Evolutionary conservation across 2,113 vertebrate genomes (phyloP).

Genomic region (Melanotaenia duboulayi): DNA sequence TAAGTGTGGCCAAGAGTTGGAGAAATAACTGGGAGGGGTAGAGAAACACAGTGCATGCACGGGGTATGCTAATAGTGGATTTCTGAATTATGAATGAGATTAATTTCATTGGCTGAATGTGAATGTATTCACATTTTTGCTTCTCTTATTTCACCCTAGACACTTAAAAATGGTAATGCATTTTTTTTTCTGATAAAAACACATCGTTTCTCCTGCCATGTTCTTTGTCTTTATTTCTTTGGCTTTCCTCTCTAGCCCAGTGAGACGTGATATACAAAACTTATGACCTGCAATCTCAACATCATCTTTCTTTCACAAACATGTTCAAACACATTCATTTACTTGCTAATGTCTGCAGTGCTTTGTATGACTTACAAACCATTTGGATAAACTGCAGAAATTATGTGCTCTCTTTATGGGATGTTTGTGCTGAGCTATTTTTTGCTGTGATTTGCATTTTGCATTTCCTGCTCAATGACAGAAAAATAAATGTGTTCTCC

Average conservation of each 20-base stretch:
- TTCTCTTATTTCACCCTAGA: slow-evolving; percentile 38
- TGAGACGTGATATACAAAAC: slow-evolving; percentile 45
- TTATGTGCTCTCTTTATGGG: slow-evolving; percentile 65
- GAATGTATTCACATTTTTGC: slow-evolving; percentile 58
- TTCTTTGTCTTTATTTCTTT: slow-evolving; percentile 2
- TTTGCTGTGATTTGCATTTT: slow-evolving; percentile 71
- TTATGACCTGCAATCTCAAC: slow-evolving; percentile 36
- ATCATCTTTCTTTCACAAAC: slow-evolving; percentile 46
- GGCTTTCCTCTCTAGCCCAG: slow-evolving; percentile 7
- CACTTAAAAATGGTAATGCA: slow-evolving; percentile 63
- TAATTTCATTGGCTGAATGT: slow-evolving; percentile 62
- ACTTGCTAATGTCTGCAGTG: slow-evolving; percentile 63
- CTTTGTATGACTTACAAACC: slow-evolving; percentile 61
- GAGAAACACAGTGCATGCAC: slow-evolving; percentile 39
- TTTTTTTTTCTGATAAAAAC: slow-evolving; percentile 27
- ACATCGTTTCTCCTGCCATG: slow-evolving; percentile 18
- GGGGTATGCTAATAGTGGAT: slow-evolving; percentile 69
- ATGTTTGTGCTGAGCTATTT: slow-evolving; percentile 61
- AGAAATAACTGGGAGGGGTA: slow-evolving; percentile 17
- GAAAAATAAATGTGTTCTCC: slow-evolving; percentile 68
- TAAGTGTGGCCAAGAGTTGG: slow-evolving; percentile 29
- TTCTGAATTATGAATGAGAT: slow-evolving; percentile 80
- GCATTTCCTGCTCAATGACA: slow-evolving; percentile 69
- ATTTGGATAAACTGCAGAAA: slow-evolving; percentile 49
- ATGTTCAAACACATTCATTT: slow-evolving; percentile 51